Base-by-base conservation (phyloP, 2,113 vertebrate genomes). In the Cephalopholis sonnerati region DNA sequence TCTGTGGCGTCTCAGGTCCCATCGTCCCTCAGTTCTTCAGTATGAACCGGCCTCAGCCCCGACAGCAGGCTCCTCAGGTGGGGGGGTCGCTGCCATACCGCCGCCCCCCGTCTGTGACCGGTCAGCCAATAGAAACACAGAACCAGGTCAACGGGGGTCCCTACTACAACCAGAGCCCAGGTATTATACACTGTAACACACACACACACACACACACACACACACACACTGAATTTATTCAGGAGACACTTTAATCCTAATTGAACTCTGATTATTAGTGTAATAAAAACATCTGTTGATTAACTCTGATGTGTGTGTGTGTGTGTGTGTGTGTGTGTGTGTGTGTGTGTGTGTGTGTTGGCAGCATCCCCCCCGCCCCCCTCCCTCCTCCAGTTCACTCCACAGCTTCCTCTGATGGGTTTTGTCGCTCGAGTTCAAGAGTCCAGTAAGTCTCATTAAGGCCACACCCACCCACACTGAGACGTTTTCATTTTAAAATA, bases 381-480 rank as follows among this genome's bases (percentile, higher is more conserved):
- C 85, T 96, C 97, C 91, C 94, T 98, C 88, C 97, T 98, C 86
- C 98, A 98, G 96, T 96, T 98, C 96, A 98, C 97, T 91, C 98
- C 98, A 83, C 98, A 99, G 96, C 97, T 99, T 89, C 98, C 98
- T 22, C 95, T 99, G 90, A 98, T 97, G 96, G 98, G 98, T 88
- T 99, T 99, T 91, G 98, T 98, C 89, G 97, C 97, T 95, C 97
- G 97, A 92, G 97, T 99, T 92, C 98, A 99, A 94, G 98, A 99
- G 95, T 97, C 97, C 93, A 99, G 98, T 99, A 95, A 50, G 48
- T 50, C 16, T 5, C 46, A 3, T 48, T 17, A 48, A 16, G 4
- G 10, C 46, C 36, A 11, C 41, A 44, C 39, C 7, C 3, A 36
- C 36, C 36, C 36, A n/a, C 36, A 36, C 36, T 36, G 36, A n/a